A percentile compares a stretch with the other conserved stretches of the same genome.
These are phyloP conservation scores for Drosophila setosimentum DNA, from an alignment of 2,888 invertebrate species.

Conservation along the genomic window DNA sequence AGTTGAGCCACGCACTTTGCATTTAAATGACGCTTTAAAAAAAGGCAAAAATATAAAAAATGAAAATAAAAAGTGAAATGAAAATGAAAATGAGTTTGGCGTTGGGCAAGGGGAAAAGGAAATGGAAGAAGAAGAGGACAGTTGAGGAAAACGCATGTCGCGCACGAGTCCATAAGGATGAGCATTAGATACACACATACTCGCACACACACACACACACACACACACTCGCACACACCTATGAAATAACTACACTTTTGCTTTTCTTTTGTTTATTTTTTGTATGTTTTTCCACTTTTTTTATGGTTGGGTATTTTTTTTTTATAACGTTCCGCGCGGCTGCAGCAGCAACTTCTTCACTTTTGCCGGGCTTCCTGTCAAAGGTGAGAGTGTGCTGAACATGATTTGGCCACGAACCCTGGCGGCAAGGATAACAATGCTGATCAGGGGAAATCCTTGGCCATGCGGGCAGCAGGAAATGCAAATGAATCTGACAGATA, in stretches of 20 bases:
- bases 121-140: not conserved
- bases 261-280: slow-evolving; percentile 54
- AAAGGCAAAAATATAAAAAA: slow-evolving; percentile 35
- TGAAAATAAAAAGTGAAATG: slow-evolving; percentile 36
- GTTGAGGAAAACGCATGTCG: slow-evolving; percentile 50
- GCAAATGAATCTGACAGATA: slow-evolving; percentile 81
- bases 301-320: slow-evolving; percentile 2
- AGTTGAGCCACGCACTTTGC: slow-evolving; percentile 58
- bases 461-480: slow-evolving; percentile 74
- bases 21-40: slow-evolving; percentile 76
- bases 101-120: slow-evolving; percentile 2
- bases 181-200: slow-evolving; percentile 18
- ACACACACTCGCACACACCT: slow-evolving; percentile 8
- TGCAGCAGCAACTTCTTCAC: slow-evolving; percentile 26
- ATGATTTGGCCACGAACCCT: slow-evolving; percentile 76
- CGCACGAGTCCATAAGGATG: slow-evolving; percentile 63
- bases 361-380: slow-evolving; percentile 51
- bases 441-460: slow-evolving; percentile 27
- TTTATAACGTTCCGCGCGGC: slow-evolving; percentile 50
- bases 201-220: slow-evolving; percentile 7
- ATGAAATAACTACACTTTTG: slow-evolving; percentile 64
- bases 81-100: slow-evolving; percentile 33
- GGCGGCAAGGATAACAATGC: slow-evolving; percentile 40
- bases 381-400: slow-evolving; percentile 75
- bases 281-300: slow-evolving; percentile 14